These are phyloP conservation scores for Gastrophryne carolinensis DNA, from an alignment of 2,797 vertebrate species.

Conservation along the genomic window DNA sequence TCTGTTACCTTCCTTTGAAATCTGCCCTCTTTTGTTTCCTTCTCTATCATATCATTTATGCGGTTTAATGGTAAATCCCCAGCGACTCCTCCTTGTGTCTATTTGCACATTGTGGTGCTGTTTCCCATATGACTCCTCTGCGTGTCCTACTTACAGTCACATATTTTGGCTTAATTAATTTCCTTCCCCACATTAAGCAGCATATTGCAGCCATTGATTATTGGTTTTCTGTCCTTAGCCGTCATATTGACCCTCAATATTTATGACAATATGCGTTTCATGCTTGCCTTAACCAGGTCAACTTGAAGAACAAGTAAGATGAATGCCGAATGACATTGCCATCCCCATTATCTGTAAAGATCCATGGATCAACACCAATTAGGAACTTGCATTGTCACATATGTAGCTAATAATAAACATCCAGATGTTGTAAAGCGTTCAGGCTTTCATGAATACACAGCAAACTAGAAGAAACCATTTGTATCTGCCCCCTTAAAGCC, in stretches of 20 bases:
- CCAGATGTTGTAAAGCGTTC: no score
- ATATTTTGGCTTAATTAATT: conserved; percentile 40
- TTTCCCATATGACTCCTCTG: conserved; percentile 25
- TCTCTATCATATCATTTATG: no score
- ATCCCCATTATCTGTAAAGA: background rate
- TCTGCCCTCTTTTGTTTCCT: no score
- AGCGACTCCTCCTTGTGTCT: no score
- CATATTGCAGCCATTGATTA: conserved; percentile 50
- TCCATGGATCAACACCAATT: background rate
- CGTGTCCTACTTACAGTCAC: conserved; percentile 12
- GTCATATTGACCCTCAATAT: conserved; percentile 43
- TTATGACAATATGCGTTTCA: conserved; percentile 42
- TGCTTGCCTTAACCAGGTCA: conserved; percentile 51
- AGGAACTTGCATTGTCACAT: no score
- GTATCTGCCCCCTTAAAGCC: no score
- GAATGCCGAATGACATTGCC: background rate
- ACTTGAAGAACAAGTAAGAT: conserved; percentile 35
- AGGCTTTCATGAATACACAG: no score
- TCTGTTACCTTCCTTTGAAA: no score
- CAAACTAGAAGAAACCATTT: no score
- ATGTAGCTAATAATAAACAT: no score
- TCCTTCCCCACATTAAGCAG: conserved; percentile 45
- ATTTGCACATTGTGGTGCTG: background rate
- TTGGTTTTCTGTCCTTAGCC: conserved; percentile 47
- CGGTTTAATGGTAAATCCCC: no score